A percentile compares a stretch with the other conserved stretches of the same genome.
Evolutionary conservation across 2,888 invertebrate genomes (phyloP).

Genomic region (Ephialtes manifestator): DNA sequence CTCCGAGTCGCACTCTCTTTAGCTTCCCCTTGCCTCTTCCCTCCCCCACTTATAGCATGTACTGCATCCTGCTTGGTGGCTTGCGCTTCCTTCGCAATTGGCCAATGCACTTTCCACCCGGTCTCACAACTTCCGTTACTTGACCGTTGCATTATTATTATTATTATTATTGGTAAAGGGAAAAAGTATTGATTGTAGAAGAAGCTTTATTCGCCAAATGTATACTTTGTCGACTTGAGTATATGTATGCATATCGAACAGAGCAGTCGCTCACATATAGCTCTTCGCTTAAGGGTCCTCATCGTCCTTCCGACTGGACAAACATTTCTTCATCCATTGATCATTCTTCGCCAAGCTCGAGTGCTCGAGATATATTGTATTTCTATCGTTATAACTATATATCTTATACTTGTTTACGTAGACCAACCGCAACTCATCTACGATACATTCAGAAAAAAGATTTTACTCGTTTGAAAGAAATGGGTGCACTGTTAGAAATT

Average conservation of each 20-base stretch:
- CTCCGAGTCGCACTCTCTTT: slow-evolving; percentile 55
- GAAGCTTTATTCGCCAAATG: not conserved
- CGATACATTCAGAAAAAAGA: no score
- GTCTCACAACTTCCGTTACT: slow-evolving; percentile 6
- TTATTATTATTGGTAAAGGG: not conserved
- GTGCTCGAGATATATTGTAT: slow-evolving; percentile 27
- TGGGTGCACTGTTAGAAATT: no score
- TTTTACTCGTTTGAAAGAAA: no score
- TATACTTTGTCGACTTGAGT: not conserved
- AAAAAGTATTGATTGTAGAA: slow-evolving; percentile 12
- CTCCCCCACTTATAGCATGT: slow-evolving; percentile 34
- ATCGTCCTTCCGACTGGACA: slow-evolving; percentile 31
- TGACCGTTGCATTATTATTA: slow-evolving; percentile 4
- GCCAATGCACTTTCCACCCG: slow-evolving; percentile 47
- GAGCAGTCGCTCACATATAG: not conserved
- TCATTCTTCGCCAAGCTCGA: slow-evolving; percentile 55
- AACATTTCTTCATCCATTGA: slow-evolving; percentile 55
- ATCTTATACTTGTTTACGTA: not conserved
- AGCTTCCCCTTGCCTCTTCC: slow-evolving; percentile 21
- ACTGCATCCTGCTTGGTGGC: not conserved
- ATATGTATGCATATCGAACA: not conserved
- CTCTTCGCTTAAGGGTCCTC: slow-evolving; percentile 35
- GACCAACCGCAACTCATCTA: no score
- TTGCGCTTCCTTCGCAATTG: slow-evolving; percentile 35
- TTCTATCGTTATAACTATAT: not conserved